A percentile compares a stretch with the other conserved stretches of the same genome.
These are phyloP conservation scores for Callopanchax toddi DNA, from an alignment of 2,113 vertebrate genomes.

Conservation along the genomic window DNA sequence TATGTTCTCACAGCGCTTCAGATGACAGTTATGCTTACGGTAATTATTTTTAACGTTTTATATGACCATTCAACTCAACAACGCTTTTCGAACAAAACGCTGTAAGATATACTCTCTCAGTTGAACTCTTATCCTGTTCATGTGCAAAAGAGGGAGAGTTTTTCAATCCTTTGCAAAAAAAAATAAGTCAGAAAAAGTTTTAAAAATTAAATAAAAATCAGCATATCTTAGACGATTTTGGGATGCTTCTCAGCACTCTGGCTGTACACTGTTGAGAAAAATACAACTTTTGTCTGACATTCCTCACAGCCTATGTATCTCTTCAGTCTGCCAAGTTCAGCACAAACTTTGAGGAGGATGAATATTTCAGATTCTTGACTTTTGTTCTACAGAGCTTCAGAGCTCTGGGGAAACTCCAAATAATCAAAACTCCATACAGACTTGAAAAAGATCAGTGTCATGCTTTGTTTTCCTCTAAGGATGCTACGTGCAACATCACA, in stretches of 20 bases:
- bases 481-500: slow-evolving; percentile 5
- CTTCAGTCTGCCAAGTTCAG: slow-evolving; percentile 19
- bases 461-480: slow-evolving; percentile 26
- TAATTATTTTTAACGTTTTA: too few relatives aligned
- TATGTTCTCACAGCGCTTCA: too few relatives aligned
- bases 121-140: too few relatives aligned
- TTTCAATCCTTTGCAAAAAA: too few relatives aligned
- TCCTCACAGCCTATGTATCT: slow-evolving; percentile 30
- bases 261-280: neutral
- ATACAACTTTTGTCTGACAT: slow-evolving; percentile 1
- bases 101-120: too few relatives aligned
- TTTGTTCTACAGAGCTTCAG: slow-evolving; percentile 33
- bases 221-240: too few relatives aligned
- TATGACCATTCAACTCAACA: too few relatives aligned
- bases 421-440: slow-evolving; percentile 38
- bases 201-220: too few relatives aligned
- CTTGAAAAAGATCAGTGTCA: slow-evolving; percentile 50
- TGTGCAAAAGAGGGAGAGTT: too few relatives aligned
- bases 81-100: too few relatives aligned
- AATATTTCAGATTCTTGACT: slow-evolving; percentile 56
- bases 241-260: neutral
- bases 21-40: too few relatives aligned
- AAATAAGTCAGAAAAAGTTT: too few relatives aligned
- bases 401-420: slow-evolving; percentile 30
- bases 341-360: slow-evolving; percentile 21